phyloP scores from a whole-genome alignment of 2,888 invertebrate genomes.

The Sinodicranocentrus sp. region DNA sequence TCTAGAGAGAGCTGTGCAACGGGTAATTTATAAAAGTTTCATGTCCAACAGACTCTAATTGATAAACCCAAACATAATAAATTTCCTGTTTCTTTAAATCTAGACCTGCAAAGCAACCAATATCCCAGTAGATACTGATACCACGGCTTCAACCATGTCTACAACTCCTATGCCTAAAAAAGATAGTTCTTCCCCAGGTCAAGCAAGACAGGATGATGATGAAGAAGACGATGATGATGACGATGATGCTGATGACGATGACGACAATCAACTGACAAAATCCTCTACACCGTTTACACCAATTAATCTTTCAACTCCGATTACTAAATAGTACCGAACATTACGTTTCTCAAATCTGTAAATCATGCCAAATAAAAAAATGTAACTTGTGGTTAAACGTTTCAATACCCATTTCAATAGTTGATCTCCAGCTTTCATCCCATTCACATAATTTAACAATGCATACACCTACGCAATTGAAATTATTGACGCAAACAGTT shows the following conservation, averaged over 20 bases:
- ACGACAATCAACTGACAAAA: background rate
- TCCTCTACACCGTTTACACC: background rate
- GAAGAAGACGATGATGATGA: constrained; percentile 1
- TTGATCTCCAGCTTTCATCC: too few relatives aligned
- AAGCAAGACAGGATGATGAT: background rate
- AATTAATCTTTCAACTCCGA: background rate
- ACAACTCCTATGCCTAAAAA: too few relatives aligned
- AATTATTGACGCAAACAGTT: too few relatives aligned
- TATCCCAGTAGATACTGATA: background rate
- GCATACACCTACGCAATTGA: too few relatives aligned
- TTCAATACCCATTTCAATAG: too few relatives aligned
- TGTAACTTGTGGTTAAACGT: too few relatives aligned
- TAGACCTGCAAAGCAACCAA: constrained; percentile 9
- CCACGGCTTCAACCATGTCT: too few relatives aligned
- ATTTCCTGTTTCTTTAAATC: background rate
- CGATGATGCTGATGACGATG: background rate
- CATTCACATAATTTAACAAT: too few relatives aligned
- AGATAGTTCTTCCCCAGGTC: background rate
- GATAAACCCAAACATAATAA: too few relatives aligned
- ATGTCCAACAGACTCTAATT: background rate
- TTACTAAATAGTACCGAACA: background rate
- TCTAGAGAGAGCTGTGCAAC: constrained; percentile 6
- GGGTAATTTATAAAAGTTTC: too few relatives aligned
- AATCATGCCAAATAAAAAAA: too few relatives aligned
- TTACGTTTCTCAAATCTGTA: too few relatives aligned